Conservation (phyloP, 2,113 vertebrate genomes). For the Gyps fulvus region DNA sequence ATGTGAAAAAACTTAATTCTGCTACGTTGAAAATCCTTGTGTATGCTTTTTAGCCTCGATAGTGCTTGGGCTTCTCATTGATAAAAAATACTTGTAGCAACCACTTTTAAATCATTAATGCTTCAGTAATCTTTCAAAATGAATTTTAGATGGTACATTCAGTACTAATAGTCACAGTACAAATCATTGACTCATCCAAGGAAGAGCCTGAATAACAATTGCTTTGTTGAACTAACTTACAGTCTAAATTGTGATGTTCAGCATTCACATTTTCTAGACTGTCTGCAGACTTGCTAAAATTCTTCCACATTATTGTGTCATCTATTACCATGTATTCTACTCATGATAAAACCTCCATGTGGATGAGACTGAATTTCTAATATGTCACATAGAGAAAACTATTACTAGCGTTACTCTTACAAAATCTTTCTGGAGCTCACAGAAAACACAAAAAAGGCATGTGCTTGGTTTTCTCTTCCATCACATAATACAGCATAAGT, state of each 20-base stretch:
- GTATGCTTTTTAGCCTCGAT: neutral
- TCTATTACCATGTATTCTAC: neutral
- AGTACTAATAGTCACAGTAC: slow-evolving; percentile 48
- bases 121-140: slow-evolving; percentile 45
- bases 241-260: slow-evolving; percentile 23
- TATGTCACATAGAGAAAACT: neutral
- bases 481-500: slow-evolving; percentile 31
- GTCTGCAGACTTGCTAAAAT: slow-evolving; percentile 27
- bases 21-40: neutral
- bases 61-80: slow-evolving; percentile 13
- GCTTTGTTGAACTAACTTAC: slow-evolving; percentile 47
- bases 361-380: neutral
- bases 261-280: slow-evolving; percentile 6
- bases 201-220: slow-evolving; percentile 52
- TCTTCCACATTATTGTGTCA: neutral
- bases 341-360: neutral
- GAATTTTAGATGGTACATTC: slow-evolving; percentile 40
- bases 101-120: slow-evolving; percentile 16
- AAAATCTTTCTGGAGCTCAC: neutral
- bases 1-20: neutral
- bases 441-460: neutral
- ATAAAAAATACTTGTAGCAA: slow-evolving; percentile 19
- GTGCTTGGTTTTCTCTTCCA: slow-evolving; percentile 5
- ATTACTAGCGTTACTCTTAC: neutral
- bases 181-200: slow-evolving; percentile 57